Base-by-base conservation (phyloP, 1,140 invertebrate genomes). In the Sesamia nonagrioides region DNA sequence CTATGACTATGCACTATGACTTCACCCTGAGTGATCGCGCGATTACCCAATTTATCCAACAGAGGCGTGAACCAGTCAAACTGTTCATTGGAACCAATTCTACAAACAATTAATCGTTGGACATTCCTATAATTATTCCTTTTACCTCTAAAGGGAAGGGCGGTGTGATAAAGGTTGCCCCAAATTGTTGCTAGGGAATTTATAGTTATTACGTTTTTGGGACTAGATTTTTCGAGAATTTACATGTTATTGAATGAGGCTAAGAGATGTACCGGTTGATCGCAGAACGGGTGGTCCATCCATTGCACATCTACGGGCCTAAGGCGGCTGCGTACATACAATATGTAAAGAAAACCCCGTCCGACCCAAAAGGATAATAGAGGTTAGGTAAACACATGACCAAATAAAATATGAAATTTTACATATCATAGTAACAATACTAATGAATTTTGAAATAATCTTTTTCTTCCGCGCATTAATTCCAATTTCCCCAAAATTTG, bases 21-120 rank as follows among this genome's bases (percentile, higher is more conserved):
- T 1, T 11, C 9, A 40, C 69, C 71, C 35, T 21, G 66, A 78
- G 56, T 78, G 80, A 82, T 80, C 75, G 72, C 78, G 78, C 79
- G 82, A 82, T 85, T 82, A 85, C 79, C 77, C 77, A 79, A 85
- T 85, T 85, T 85, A 81, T 82, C 83, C 82, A 85, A 85, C 78
- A 79, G 78, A 72, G 56, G 58, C 66, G 40, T 61, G 45, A 60
- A 58, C 58, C 52, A 60, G 60, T 35, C 58, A 60, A 82, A 77
- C 80, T 72, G 78, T 84, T 79, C 81, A 77, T 77, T 61, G 66
- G 58, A 68, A 77, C 71, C 63, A 73, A 77, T 78, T 50, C 73
- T 69, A 74, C 61, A 79, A 78, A 85, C 81, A 83, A 85, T 83
- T 85, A 81, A 84, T 81, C 80, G 40, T 72, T 68, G 71, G 52